Evolutionary conservation across 2,888 invertebrate species (phyloP), one percentile per base, ranked within the genome.

Genomic region (Tortrix viridana): DNA sequence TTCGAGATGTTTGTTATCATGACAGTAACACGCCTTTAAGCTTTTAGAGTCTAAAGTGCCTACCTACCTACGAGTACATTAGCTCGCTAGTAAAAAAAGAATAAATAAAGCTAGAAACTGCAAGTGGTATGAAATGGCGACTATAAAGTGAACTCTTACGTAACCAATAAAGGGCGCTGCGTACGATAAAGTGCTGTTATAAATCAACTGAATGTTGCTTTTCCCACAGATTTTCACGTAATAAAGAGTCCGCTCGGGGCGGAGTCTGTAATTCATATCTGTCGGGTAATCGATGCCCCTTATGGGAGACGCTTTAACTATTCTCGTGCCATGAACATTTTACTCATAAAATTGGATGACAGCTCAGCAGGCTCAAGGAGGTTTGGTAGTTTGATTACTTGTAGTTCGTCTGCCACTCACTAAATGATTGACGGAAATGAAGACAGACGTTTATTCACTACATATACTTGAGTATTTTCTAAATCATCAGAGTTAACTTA

Each of bases 161-260:
- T 55, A 72, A 68, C 71, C 66, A 67, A 69, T 73, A 71, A 72
- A 74, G 69, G 69, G 73, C 71, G 67, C 70, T 76, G 72, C 73
- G 68, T 71, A 74, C 74, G 74, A 78, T 74, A 76, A 79, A 84
- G 74, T 79, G 73, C 68, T 66, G 50, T 57, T 71, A 83, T 85
- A 84, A 85, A 84, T 86, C 83, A 81, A 60, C 56, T 56, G 65
- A 72, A 74, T 72, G 73, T 70, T 71, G 73, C 76, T 80, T 76
- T 73, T 70, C 67, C 70, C 73, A 73, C 77, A 80, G 80, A 80
- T 82, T 82, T 80, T 75, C 77, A 79, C 78, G 78, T 80, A 81
- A 81, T 86, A 84, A 82, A 80, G 79, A 75, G 70, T 72, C 73
- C 71, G 71, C 69, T 73, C 60, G 52, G 68, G 59, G 60, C 64